Evolutionary conservation across 2,113 vertebrate genomes (phyloP), one percentile per base, ranked within the genome.

Genomic region (Chaetura pelagica): DNA sequence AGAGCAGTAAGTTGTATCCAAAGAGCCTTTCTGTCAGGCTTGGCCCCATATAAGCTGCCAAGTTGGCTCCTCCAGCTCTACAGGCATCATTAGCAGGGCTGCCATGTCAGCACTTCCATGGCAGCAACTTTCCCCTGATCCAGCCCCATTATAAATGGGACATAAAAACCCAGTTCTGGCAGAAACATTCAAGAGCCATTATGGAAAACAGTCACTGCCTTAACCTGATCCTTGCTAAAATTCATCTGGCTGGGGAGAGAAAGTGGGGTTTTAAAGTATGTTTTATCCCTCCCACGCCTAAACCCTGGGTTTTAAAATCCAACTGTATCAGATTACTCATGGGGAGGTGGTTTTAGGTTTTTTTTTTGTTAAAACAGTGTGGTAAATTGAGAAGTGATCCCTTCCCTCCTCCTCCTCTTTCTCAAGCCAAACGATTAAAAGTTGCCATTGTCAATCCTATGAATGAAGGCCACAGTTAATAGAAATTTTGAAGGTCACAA

Each of bases 151-250:
- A 40, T 38, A 94, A 84, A 87, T 35, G 46, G 58, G 58, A 81
- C 26, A 29, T 81, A 61, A 92, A 93, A 94, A 44, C 51, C 59
- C 77, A 66, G 52, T 89, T 81, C 74, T 94, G 73, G 80, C 83
- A 93, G 86, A 93, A 90, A 46, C 35, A 32, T 63, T 92, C 17
- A 38, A 59, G 8, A 89, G 30, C 49, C 32, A 52, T 13, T 40
- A 62, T 29, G 52, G 66, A 90, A 95, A 95, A 51, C 66, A 64
- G 34, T 84, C 61, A 78, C 26, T 66, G n/a, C 54, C 44, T 75
- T 92, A 92, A 93, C 69, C 44, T 84, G 81, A 91, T 91, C 44
- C 69, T 62, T 79, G 35, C 76, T 94, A 75, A 93, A 78, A 46
- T 54, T 93, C 32, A 72, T 76, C 88, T 82, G 83, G 32, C 49